Percentiles rank a stretch among this genome's conserved stretches.
Evolutionary conservation across 2,113 vertebrate genomes (phyloP).

Genomic region (Narcine bancroftii): DNA sequence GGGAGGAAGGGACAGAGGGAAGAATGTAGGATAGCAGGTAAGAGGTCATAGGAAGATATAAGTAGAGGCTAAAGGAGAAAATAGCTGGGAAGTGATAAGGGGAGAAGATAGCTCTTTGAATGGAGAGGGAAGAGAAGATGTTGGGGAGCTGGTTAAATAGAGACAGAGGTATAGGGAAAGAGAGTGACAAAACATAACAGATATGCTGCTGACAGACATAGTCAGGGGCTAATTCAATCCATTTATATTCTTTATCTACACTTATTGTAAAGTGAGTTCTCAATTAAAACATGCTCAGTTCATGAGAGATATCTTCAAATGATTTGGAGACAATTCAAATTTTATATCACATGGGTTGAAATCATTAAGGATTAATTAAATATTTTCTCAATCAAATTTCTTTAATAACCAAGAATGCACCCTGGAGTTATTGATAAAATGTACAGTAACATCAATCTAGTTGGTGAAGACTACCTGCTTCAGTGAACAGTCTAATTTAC

Average conservation of each 20-base stretch:
- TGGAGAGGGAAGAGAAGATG: too few relatives aligned
- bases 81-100: too few relatives aligned
- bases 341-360: neutral
- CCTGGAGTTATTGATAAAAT: neutral
- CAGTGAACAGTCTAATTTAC: neutral
- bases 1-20: too few relatives aligned
- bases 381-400: neutral
- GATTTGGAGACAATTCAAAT: neutral
- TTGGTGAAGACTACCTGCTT: neutral
- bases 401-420: neutral
- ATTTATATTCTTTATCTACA: neutral
- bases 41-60: too few relatives aligned
- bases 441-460: neutral
- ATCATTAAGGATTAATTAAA: constrained; percentile 22
- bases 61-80: too few relatives aligned
- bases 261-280: neutral
- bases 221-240: neutral
- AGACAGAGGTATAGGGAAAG: too few relatives aligned
- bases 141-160: too few relatives aligned
- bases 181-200: neutral
- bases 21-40: too few relatives aligned
- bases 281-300: neutral
- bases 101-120: too few relatives aligned
- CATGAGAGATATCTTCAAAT: neutral
- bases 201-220: neutral